These are phyloP conservation scores for Microctonus brassicae DNA, from an alignment of 2,888 invertebrate genomes.

Conservation along the genomic window DNA sequence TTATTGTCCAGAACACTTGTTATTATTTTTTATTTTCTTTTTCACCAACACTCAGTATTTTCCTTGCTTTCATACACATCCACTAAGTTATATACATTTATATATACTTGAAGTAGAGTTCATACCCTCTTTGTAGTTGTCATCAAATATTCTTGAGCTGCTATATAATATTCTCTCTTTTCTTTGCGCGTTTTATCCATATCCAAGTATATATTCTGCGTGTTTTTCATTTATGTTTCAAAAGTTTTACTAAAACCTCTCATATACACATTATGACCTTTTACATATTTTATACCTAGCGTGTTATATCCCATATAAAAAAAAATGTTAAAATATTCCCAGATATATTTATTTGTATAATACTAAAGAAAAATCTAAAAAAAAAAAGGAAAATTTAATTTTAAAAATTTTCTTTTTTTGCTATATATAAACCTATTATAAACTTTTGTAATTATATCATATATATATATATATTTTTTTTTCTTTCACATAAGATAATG, in stretches of 20 bases:
- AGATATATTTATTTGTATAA: too few relatives aligned
- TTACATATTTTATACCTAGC: not conserved
- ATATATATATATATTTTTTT: not conserved
- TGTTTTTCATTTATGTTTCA: not conserved
- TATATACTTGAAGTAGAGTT: not conserved
- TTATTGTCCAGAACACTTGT: not conserved
- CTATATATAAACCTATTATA: too few relatives aligned
- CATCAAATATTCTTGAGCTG: not conserved
- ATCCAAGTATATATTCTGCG: not conserved
- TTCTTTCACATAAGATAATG: slow-evolving; percentile 4
- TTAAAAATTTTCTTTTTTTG: too few relatives aligned
- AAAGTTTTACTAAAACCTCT: not conserved
- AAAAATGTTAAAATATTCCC: too few relatives aligned
- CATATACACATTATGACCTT: not conserved
- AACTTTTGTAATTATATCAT: too few relatives aligned
- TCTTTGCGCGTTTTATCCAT: not conserved
- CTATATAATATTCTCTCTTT: slow-evolving; percentile 2
- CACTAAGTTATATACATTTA: slow-evolving; percentile 20
- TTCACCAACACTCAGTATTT: too few relatives aligned
- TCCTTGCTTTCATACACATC: not conserved
- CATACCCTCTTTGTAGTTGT: slow-evolving; percentile 11
- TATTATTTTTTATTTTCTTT: not conserved
- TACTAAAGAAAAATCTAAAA: too few relatives aligned
- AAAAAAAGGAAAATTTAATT: too few relatives aligned
- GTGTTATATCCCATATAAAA: too few relatives aligned